Evolutionary conservation across 2,888 invertebrate species (phyloP), one percentile per base, ranked within the genome.

Genomic region (Drosophila vallismaia): DNA sequence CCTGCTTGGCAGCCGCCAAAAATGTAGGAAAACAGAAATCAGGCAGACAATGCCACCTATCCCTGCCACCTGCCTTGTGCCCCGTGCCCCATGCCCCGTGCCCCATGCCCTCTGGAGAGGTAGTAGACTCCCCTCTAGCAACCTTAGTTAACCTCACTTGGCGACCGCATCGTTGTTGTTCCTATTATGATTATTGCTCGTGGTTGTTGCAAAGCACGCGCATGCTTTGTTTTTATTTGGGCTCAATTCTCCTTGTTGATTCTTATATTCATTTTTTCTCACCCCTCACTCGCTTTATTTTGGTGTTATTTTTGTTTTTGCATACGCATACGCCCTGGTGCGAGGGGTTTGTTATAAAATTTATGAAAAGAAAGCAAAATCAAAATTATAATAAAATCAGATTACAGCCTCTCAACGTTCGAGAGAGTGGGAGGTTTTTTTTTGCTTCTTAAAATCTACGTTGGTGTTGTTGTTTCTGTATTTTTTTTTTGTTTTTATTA

Each of bases 291-390:
- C 63, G 62, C 10, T 60, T 42, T 38, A 24, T 42, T 60, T 84
- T 49, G 79, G 56, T 63, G 67, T 56, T 64, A 54, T 80, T 66
- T 49, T 49, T 56, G 40, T 58, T 52, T 55, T 60, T 55, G 54
- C 58, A 57, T 38, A 51, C 51, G 52, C 33, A 36, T 50, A 24
- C 40, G 42, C 58, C 33, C 9, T 38, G 12, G 49, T 14, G 7
- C 14, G 54, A 44, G 50, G 79, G 70, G 86, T 76, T 88, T 88
- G 76, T 88, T 84, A 85, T 88, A 88, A 87, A 88, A 88, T 84
- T 88, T 84, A 88, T 84, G 84, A 84, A 88, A 84, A 88, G 88
- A 88, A 86, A 85, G 89, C 89, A 79, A 88, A 84, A 84, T 83
- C 88, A 84, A 84, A 88, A 84, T 88, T 86, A 84, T 88, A 83